Conservation (phyloP, 2,113 vertebrate species). For the Bungarus multicinctus region DNA sequence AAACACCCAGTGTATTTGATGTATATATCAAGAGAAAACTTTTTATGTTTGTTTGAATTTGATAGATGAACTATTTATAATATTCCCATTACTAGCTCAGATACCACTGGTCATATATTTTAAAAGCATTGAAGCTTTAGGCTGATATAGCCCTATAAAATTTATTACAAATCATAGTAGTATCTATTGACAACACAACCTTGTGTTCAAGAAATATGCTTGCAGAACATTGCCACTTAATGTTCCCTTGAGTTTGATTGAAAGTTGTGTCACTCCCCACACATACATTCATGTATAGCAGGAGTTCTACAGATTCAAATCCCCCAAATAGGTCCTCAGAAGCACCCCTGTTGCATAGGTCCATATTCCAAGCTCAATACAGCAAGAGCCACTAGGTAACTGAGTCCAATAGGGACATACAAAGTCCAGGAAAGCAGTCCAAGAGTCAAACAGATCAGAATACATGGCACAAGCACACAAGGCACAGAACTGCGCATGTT, state of each 20-base stretch:
- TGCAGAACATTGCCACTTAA: constrained; percentile 53
- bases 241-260: constrained; percentile 60
- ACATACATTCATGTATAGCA: no score
- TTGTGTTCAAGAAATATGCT: constrained; percentile 25
- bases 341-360: no score
- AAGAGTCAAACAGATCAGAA: no score
- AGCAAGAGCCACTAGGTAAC: no score
- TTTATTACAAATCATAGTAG: neutral
- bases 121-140: neutral
- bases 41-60: neutral
- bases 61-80: neutral
- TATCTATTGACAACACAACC: rapidly evolving
- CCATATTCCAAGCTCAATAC: no score
- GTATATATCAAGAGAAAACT: neutral
- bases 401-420: no score
- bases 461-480: no score
- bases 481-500: no score
- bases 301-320: no score
- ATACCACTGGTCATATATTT: neutral
- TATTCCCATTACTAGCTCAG: neutral
- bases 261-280: neutral
- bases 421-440: no score
- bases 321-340: no score
- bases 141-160: neutral
- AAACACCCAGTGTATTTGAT: neutral